Evolutionary conservation across 1,140 invertebrate species (phyloP), one percentile per base, ranked within the genome.

Genomic region (Grapholita molesta): DNA sequence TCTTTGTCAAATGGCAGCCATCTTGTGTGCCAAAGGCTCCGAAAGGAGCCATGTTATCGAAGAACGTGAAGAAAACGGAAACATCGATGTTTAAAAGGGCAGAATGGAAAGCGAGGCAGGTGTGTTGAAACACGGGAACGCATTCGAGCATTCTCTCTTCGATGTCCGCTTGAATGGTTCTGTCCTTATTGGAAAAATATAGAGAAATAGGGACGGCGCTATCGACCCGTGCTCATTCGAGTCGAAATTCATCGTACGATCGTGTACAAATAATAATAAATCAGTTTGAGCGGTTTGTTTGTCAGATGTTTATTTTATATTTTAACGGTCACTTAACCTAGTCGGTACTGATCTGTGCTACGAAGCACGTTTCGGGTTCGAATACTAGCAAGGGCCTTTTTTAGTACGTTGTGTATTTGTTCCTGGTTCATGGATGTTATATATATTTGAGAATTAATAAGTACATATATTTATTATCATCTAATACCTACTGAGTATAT

Each of bases 111-210:
- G n/a, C 55, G 55, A 18, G 25, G 25, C 55, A 61, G 55, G 55
- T 61, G 74, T 76, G 74, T 73, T 76, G 69, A 73, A 75, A 78
- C 71, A 73, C 24, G 73, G 23, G 53, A 35, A 70, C 48, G 53
- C 76, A 73, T 42, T 69, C 53, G 33, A 78, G 73, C 76, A 72
- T 74, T 70, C 68, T 21, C 55, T 67, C 48, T 64, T 67, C 69
- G 68, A 67, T 38, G 68, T 72, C 52, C 72, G 71, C 75, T 76
- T 68, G 65, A 74, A 66, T 70, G 69, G 25, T 53, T 70, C 66
- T 42, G 70, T 69, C 52, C 71, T 79, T 79, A 79, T 79, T 79
- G 74, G 74, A 73, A 74, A 74, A 79, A 79, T 79, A 79, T 74
- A 73, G 68, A 70, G 70, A 71, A 75, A 75, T 73, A 53, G 70